A percentile compares a stretch with the other conserved stretches of the same genome.
These are phyloP conservation scores for Antheraea mylitta DNA, from an alignment of 1,140 invertebrate species.

Conservation along the genomic window DNA sequence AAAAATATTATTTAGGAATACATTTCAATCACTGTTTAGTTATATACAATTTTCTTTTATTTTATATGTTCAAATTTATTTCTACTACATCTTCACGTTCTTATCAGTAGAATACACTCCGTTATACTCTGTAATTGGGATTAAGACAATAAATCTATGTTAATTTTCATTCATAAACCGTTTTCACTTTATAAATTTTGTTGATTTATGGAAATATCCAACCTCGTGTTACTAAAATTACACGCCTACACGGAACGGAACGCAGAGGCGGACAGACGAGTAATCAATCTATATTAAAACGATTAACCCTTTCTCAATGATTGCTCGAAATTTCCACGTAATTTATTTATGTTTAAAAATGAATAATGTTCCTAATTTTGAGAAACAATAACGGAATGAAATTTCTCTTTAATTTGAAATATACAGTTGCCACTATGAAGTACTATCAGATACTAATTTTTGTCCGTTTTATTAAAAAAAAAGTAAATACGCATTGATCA, in stretches of 20 bases:
- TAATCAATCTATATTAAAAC: slow-evolving; percentile 62
- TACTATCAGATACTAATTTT: no score
- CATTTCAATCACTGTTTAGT: no score
- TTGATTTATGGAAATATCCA: slow-evolving; percentile 34
- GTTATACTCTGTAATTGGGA: not conserved
- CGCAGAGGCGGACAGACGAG: slow-evolving; percentile 38
- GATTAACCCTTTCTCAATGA: slow-evolving; percentile 50
- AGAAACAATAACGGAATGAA: not conserved
- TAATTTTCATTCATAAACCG: slow-evolving; percentile 7
- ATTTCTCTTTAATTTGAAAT: no score
- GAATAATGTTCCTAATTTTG: not conserved
- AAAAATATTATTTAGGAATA: no score
- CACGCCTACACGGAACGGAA: slow-evolving; percentile 33
- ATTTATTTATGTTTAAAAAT: slow-evolving; percentile 7
- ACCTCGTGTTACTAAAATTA: slow-evolving; percentile 37
- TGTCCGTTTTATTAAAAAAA: no score
- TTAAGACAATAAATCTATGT: slow-evolving; percentile 8
- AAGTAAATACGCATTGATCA: no score
- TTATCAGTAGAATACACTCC: no score
- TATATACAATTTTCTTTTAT: no score
- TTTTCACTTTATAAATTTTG: slow-evolving; percentile 19
- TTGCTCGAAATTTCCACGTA: slow-evolving; percentile 17
- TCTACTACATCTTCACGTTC: no score
- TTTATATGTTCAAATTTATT: no score
- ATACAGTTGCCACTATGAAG: no score